Evolutionary conservation across 2,888 invertebrate species (phyloP), one percentile per base, ranked within the genome.

Genomic region (Nomada fabriciana): DNA sequence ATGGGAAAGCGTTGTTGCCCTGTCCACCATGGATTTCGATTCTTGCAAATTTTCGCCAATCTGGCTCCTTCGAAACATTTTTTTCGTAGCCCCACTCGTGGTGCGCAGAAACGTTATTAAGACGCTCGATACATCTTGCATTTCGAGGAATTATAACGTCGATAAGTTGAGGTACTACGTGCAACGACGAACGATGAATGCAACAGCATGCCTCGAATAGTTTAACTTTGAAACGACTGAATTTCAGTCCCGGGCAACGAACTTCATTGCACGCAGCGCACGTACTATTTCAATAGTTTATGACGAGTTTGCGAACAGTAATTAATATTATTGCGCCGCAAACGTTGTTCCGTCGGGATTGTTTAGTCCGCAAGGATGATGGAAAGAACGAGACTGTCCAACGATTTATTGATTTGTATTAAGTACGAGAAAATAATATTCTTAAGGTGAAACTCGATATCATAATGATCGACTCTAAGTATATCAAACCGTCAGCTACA

Each of bases 1-100:
- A 74, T 71, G 50, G 67, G 63, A 71, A 60, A 74, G 23, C 57
- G 61, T 60, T 80, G 68, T 73, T 72, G 29, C 67, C 68, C 55
- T 79, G 53, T 36, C 36, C 29, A 23, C 18, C 29, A 13, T 65
- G 42, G 10, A 36, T 23, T 47, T 7, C 55, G 50, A 42, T 64
- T 64, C 63, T 59, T 64, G 20, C 15, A n/a, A 20, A n/a, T 65
- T 65, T 47, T 36, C 9, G 5, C 15, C 13, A 36, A 36, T 7
- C 36, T 1, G 5, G 7, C 36, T 1, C 36, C 36, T 5, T 36
- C 7, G 36, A 36, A 36, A 7, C 7, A 36, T 0, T 36, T 0
- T 7, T 36, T 29, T 29, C 29, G 29, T 7, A 7, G 29, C 29
- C 29, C 0, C 29, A 7, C 7, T 0, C 29, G 7, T 7, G 29